Evolutionary conservation across 2,888 invertebrate species (phyloP), one percentile per base, ranked within the genome.

Genomic region (Dynastes grantii): DNA sequence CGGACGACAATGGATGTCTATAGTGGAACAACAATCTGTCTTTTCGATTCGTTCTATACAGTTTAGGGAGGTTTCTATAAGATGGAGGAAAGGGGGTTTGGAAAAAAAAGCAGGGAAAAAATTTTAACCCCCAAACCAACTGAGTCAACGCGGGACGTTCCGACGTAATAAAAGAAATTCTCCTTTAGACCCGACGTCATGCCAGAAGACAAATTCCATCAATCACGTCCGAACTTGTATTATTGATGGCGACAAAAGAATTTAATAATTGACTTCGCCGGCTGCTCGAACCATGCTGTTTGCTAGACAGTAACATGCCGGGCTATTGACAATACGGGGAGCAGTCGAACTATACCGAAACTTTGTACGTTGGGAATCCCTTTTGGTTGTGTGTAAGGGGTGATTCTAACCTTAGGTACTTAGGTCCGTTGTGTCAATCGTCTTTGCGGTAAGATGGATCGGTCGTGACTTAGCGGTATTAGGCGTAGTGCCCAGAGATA

Each of bases 191-290:
- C 76, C 55, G 55, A 65, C 65, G 64, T 76, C 76, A 67, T 32
- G 65, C 13, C 29, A 65, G 49, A 58, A 64, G 64, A 76, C 76
- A 55, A 65, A 76, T 65, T 76, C 76, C 76, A 76, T 76, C 76
- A 76, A 76, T 76, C 76, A 76, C 65, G 55, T 67, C 67, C 64
- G 67, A 76, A 65, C 51, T 64, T 73, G 73, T 73, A 76, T 76
- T 67, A 76, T 67, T 67, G 76, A 67, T 76, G 76, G 67, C 67
- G 76, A 76, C 51, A 65, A 76, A 76, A 64, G 76, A 64, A 76
- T 76, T 76, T 76, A 67, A 76, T 76, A 76, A 76, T 76, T 76
- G 76, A 76, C 76, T 65, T 65, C 67, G 76, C 40, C 32, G 67
- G 9, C 45, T 11, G 45, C 45, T 65, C n/a, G 22, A 53, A 53